Percentiles rank a stretch among this genome's conserved stretches.
Conservation (phyloP, 2,888 invertebrate species). For the Andrena trimmerana region DNA sequence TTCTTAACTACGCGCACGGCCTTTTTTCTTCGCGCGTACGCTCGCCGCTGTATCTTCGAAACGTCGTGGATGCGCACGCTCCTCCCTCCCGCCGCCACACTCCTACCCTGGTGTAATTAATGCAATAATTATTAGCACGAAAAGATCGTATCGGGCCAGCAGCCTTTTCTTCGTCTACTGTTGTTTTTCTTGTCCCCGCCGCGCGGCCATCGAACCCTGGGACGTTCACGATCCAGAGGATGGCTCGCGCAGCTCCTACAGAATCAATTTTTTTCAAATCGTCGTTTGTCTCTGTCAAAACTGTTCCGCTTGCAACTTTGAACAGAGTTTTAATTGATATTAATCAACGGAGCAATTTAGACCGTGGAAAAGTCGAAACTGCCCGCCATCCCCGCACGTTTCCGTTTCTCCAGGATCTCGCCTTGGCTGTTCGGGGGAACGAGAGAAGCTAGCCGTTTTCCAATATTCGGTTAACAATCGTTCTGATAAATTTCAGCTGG, state of each 20-base stretch:
- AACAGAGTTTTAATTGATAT: background rate
- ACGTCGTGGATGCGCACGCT: slow-evolving; percentile 65
- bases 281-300: slow-evolving; percentile 4
- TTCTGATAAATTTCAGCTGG: background rate
- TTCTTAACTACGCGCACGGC: slow-evolving; percentile 28
- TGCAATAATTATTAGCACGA: slow-evolving; percentile 83
- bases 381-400: background rate
- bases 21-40: slow-evolving; percentile 38
- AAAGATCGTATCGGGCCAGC: slow-evolving; percentile 78
- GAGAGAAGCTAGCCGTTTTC: no score
- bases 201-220: slow-evolving; percentile 71
- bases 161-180: slow-evolving; percentile 76
- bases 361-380: background rate
- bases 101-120: slow-evolving; percentile 73
- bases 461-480: background rate
- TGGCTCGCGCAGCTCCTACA: slow-evolving; percentile 22
- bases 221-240: slow-evolving; percentile 43
- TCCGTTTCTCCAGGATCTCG: background rate
- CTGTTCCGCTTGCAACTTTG: background rate
- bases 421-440: background rate
- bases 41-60: slow-evolving; percentile 54
- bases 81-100: slow-evolving; percentile 24
- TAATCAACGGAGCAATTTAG: background rate
- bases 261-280: slow-evolving; percentile 11
- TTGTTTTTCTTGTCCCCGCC: slow-evolving; percentile 74